Evolutionary conservation across 2,888 invertebrate species (phyloP).

Genomic region (Netelia fuscicornis): DNA sequence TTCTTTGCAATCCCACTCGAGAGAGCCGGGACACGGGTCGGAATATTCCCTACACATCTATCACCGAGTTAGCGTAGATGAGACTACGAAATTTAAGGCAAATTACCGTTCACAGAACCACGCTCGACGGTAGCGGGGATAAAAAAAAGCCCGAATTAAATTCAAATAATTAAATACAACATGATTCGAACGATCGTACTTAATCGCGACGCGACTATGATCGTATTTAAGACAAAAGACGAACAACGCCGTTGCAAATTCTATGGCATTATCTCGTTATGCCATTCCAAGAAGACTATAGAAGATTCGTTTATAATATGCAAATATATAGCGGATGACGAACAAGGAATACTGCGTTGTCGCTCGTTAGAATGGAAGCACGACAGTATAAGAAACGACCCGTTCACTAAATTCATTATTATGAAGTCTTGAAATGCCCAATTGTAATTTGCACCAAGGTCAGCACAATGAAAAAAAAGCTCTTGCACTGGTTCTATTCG

Average conservation of each 20-base stretch:
- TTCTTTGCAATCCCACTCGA: conserved; percentile 35
- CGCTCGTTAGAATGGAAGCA: conserved; percentile 71
- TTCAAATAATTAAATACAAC: conserved; percentile 18
- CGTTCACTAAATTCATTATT: conserved; percentile 42
- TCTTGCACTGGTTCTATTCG: conserved; percentile 38
- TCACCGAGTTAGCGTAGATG: conserved; percentile 80
- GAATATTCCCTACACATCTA: conserved; percentile 78
- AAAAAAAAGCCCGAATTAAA: conserved; percentile 21
- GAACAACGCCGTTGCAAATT: conserved; percentile 41
- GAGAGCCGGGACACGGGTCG: conserved; percentile 71
- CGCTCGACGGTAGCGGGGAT: conserved; percentile 44
- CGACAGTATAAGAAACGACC: conserved; percentile 65
- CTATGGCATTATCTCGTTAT: conserved; percentile 23
- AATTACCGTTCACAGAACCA: conserved; percentile 76
- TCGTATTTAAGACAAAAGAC: not conserved
- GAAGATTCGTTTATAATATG: conserved; percentile 50
- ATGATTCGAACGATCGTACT: conserved; percentile 22
- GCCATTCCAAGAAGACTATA: conserved; percentile 55
- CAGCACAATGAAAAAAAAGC: conserved; percentile 37
- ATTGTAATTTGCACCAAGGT: conserved; percentile 67
- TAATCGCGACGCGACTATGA: conserved; percentile 9
- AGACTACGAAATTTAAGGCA: conserved; percentile 80
- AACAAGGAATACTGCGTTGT: conserved; percentile 47
- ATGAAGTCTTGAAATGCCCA: conserved; percentile 68
- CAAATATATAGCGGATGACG: conserved; percentile 52